A percentile compares a stretch with the other conserved stretches of the same genome.
Conservation (phyloP, 2,888 invertebrate species). For the Criorhina ranunculi region DNA sequence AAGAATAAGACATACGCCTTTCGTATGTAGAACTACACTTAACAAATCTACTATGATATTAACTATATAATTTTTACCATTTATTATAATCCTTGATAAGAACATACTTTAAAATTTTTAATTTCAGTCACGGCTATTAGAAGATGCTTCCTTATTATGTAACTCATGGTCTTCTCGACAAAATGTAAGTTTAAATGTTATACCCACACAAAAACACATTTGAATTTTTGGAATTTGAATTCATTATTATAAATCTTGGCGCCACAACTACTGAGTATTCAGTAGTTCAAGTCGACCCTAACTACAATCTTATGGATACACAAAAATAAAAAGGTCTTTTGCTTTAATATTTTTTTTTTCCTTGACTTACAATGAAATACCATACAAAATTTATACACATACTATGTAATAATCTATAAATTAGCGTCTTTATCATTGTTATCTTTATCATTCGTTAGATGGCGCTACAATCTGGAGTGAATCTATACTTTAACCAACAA, state of each 20-base stretch:
- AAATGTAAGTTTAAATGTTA: slow-evolving; percentile 89
- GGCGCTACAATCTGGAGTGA: slow-evolving; percentile 74
- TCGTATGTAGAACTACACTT: no score
- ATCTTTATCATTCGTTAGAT: slow-evolving; percentile 72
- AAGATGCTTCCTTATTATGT: slow-evolving; percentile 95
- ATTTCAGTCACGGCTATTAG: slow-evolving; percentile 94
- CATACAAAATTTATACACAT: not conserved
- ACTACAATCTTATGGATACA: slow-evolving; percentile 17
- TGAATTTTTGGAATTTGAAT: not conserved
- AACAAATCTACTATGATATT: no score
- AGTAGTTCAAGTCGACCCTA: not conserved
- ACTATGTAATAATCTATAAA: not conserved
- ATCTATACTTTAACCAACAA: slow-evolving; percentile 72
- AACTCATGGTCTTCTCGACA: slow-evolving; percentile 96
- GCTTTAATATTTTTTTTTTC: not conserved
- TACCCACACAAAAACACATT: not conserved
- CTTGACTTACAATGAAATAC: not conserved
- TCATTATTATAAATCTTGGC: slow-evolving; percentile 3
- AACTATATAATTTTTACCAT: not conserved
- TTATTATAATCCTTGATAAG: slow-evolving; percentile 17
- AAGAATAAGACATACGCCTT: no score
- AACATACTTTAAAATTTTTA: slow-evolving; percentile 63
- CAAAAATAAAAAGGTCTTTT: not conserved
- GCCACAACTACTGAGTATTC: no score
- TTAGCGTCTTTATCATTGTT: slow-evolving; percentile 50